Evolutionary conservation across 2,797 vertebrate genomes (phyloP), one percentile per base, ranked within the genome.

Genomic region (Decapterus maruadsi): DNA sequence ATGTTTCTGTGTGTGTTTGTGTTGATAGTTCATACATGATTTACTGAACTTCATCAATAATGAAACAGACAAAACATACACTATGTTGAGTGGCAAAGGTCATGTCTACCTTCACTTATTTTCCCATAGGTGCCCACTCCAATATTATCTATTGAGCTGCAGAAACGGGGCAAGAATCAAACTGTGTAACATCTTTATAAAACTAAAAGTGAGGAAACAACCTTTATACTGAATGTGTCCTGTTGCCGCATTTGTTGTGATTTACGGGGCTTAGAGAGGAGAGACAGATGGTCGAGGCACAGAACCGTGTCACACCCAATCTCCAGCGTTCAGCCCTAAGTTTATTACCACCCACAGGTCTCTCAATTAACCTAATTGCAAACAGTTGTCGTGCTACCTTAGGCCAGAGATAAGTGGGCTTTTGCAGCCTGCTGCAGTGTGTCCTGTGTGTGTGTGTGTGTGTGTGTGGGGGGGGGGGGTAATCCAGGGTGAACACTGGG

Each of bases 361-460:
- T 71, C 53, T 77, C 78, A 85, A 92, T 94, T 92, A 93, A 87
- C 89, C 91, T 90, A 93, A 94, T 93, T 93, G 69, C 74, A 40
- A 85, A 77, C 59, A 76, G 68, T 82, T 84, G 72, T 68, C 80
- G 69, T 46, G 54, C 78, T 61, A 72, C 69, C 79, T 87, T 78
- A 83, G 81, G 81, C 71, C 64, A 43, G 64, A 74, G 87, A 87
- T 90, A 85, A 89, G 76, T 83, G 83, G 70, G 75, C 72, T 84
- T 81, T 36, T 19, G 51, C 20, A 20, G 29, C 63, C 57, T 26
- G 42, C 34, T 48, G 68, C 59, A 16, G 60, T 62, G 26, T 67
- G 70, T 67, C 58, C 67, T 67, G 61, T 66, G 74, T 60, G 72
- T 59, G 78, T 29, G 63, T 48, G 55, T 42, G 75, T 58, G 13